phyloP scores from a whole-genome alignment of 2,797 vertebrate genomes.

The Prunella strophiata region DNA sequence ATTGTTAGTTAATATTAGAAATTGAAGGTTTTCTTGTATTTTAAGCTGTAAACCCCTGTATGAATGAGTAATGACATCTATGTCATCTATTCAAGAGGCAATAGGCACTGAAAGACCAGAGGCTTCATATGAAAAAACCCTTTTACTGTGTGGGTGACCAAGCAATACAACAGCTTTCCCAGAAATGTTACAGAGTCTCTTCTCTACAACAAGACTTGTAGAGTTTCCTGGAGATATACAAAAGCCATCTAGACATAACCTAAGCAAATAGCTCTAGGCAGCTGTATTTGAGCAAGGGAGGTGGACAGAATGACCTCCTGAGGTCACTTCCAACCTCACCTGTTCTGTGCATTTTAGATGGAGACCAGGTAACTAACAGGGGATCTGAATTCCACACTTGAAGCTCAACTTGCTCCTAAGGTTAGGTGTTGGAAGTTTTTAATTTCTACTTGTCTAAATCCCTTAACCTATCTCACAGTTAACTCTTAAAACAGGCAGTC shows the following conservation, averaged over 20 bases:
- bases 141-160: not conserved
- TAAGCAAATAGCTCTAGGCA: not conserved
- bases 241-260: not conserved
- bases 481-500: not conserved
- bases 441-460: not conserved
- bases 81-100: not conserved
- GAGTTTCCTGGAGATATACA: not conserved
- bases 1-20: not conserved
- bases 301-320: not conserved
- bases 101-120: not conserved
- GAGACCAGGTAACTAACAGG: not conserved
- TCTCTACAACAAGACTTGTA: not conserved
- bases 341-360: not conserved
- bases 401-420: not conserved
- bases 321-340: not conserved
- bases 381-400: not conserved
- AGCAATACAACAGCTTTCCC: not conserved
- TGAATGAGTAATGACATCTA: not conserved
- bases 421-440: not conserved
- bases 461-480: not conserved
- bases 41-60: not conserved
- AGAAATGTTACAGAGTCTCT: not conserved
- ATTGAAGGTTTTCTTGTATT: not conserved
- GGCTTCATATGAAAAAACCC: not conserved
- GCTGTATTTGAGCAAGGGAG: not conserved